Conservation (phyloP, 2,113 vertebrate species). For the Nesoenas mayeri region DNA sequence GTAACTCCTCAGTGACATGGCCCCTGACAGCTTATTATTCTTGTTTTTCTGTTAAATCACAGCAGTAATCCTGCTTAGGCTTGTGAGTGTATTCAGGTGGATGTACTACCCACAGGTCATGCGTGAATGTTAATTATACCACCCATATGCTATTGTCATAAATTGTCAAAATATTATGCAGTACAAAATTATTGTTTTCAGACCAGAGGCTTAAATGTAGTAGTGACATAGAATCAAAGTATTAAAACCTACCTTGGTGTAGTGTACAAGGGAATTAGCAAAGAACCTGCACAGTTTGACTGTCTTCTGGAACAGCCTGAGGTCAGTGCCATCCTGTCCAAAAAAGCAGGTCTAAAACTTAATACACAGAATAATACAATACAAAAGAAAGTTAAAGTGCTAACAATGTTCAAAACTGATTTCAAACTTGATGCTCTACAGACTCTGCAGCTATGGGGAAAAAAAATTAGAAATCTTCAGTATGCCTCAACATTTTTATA, state of each 20-base stretch:
- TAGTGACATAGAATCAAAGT: neutral
- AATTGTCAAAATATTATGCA: neutral
- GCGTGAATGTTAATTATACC: neutral
- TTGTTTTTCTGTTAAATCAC: neutral
- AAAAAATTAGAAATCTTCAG: neutral
- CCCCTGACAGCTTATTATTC: neutral
- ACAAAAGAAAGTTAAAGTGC: neutral
- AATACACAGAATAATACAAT: neutral
- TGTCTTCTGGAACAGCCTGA: conserved; percentile 90
- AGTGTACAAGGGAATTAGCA: conserved; percentile 93
- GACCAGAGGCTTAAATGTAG: neutral
- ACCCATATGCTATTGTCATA: neutral
- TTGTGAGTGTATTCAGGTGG: neutral
- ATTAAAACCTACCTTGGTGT: conserved; percentile 85
- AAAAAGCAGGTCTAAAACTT: conserved; percentile 12
- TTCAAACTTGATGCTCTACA: neutral
- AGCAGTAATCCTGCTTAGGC: neutral
- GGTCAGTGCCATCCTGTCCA: conserved; percentile 79
- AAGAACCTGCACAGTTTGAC: conserved; percentile 94
- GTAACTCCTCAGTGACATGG: neutral
- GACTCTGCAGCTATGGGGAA: neutral
- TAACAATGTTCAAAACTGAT: neutral
- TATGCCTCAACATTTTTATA: neutral
- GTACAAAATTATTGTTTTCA: neutral
- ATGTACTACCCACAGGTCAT: neutral